phyloP scores from a whole-genome alignment of 92 coral and sea anemone genomes.

The Phenganax marumi region DNA sequence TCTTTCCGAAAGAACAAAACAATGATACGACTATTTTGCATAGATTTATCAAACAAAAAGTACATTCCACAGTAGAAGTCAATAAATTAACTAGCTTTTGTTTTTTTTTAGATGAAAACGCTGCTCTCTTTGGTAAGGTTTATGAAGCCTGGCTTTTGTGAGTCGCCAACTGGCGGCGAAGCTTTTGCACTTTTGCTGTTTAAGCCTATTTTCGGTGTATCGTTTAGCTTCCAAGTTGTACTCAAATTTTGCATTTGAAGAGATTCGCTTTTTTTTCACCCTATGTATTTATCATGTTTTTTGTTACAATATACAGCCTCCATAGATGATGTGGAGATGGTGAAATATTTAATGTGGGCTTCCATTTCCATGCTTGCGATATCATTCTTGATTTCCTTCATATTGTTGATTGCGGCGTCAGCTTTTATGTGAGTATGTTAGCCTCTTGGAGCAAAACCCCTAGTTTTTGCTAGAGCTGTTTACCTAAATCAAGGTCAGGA shows the following conservation, averaged over 20 bases:
- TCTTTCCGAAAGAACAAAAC: neutral
- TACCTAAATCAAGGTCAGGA: too few species aligned
- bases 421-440: neutral
- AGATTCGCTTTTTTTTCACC: neutral
- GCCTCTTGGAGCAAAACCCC: too few species aligned
- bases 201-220: neutral
- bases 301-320: neutral
- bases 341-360: constrained; percentile 14
- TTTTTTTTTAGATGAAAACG: constrained; percentile 4
- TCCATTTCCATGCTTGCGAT: neutral
- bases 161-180: too few species aligned
- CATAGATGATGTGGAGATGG: constrained; percentile 17
- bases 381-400: neutral
- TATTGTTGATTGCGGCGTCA: neutral
- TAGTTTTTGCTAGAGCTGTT: too few species aligned
- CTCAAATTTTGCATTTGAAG: neutral
- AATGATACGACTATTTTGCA: neutral
- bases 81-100: neutral
- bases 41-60: neutral
- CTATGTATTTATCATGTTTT: neutral
- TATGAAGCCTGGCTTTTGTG: too few species aligned
- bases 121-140: neutral
- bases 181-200: neutral
- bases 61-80: neutral
- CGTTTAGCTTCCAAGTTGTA: neutral